phyloP scores from a whole-genome alignment of 2,797 vertebrate species.

The Neoniphon sammara region DNA sequence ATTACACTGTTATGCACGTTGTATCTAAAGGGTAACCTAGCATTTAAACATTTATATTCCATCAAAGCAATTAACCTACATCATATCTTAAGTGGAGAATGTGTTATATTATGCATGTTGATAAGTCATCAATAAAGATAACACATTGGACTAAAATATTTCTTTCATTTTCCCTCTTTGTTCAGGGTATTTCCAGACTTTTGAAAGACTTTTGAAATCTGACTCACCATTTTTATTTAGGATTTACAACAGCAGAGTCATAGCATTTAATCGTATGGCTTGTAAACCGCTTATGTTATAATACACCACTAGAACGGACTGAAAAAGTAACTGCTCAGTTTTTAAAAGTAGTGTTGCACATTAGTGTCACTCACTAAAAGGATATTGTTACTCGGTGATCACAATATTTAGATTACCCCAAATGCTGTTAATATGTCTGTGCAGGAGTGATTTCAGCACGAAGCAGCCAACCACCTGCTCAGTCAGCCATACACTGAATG shows the following conservation, averaged over 20 bases:
- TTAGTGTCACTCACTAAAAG: too few relatives aligned
- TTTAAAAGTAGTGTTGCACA: neutral
- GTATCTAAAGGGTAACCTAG: neutral
- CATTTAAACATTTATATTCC: neutral
- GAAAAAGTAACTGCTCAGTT: too few relatives aligned
- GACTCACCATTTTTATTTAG: neutral
- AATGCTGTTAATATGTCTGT: neutral
- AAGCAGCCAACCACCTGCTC: constrained; percentile 37
- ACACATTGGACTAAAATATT: neutral
- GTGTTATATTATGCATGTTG: too few relatives aligned
- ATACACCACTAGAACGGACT: too few relatives aligned
- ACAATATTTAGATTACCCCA: neutral
- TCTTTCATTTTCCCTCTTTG: neutral
- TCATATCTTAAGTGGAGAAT: too few relatives aligned
- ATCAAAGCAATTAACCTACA: too few relatives aligned
- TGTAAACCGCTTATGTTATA: too few relatives aligned
- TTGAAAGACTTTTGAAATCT: too few relatives aligned
- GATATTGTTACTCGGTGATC: too few relatives aligned
- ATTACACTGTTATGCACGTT: neutral
- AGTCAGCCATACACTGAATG: constrained; percentile 43
- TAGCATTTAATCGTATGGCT: too few relatives aligned
- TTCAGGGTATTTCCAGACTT: neutral
- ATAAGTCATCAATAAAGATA: too few relatives aligned
- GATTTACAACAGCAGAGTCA: too few relatives aligned
- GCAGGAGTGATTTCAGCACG: constrained; percentile 17